Evolutionary conservation across 2,797 vertebrate genomes (phyloP).

Genomic region (Tapera naevia): DNA sequence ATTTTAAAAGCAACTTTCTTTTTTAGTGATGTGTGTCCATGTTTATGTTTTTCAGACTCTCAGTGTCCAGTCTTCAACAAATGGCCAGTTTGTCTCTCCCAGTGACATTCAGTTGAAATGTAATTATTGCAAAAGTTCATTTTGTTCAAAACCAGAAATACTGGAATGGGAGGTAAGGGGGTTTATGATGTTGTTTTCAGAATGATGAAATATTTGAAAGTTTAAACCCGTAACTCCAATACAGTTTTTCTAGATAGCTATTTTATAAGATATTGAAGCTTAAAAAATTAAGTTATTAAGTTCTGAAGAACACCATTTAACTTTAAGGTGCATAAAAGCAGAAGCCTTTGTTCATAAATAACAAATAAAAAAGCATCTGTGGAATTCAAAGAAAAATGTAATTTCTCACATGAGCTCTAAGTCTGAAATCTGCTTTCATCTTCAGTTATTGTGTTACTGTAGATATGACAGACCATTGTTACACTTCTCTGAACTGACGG

Average conservation of each 20-base stretch:
- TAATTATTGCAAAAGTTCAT: slow-evolving; percentile 93
- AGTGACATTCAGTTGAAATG: slow-evolving; percentile 92
- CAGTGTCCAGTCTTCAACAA: slow-evolving; percentile 86
- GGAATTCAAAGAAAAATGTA: not conserved
- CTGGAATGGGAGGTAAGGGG: slow-evolving; percentile 96
- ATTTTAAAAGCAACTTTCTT: not conserved
- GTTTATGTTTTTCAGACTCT: slow-evolving; percentile 82
- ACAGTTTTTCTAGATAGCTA: not conserved
- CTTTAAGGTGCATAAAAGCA: not conserved
- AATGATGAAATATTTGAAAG: not conserved
- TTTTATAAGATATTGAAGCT: not conserved
- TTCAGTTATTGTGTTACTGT: not conserved
- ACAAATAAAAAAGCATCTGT: not conserved
- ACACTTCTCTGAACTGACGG: not conserved
- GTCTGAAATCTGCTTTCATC: not conserved
- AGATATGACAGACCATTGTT: not conserved
- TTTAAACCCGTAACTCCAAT: not conserved
- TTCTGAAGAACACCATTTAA: not conserved
- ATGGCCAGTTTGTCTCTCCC: slow-evolving; percentile 85
- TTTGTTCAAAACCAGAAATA: slow-evolving; percentile 92
- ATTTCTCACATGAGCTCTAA: not conserved
- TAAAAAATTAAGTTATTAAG: not conserved
- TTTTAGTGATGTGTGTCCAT: not conserved
- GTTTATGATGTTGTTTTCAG: not conserved
- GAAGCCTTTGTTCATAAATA: not conserved